These are phyloP conservation scores for Hecatera dysodea DNA, from an alignment of 2,888 invertebrate species.

Conservation along the genomic window DNA sequence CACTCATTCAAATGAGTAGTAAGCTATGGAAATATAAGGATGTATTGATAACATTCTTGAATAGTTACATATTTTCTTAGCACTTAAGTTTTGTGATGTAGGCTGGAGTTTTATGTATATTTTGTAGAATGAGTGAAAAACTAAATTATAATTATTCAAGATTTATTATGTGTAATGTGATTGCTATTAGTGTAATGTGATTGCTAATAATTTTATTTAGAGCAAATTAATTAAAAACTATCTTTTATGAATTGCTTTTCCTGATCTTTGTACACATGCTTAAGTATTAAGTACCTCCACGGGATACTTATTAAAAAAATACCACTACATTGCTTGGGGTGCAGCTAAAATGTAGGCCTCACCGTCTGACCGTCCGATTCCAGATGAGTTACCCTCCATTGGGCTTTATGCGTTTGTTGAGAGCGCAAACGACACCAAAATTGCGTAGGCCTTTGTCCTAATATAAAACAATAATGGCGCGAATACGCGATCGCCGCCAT, in stretches of 20 bases:
- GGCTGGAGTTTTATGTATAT: conserved; percentile 9
- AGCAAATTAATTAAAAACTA: conserved; percentile 10
- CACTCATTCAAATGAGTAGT: background rate
- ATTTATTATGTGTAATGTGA: conserved; percentile 9
- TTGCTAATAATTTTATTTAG: conserved; percentile 18
- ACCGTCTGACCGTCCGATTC: background rate
- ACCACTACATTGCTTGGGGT: background rate
- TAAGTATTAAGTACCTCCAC: conserved; percentile 2
- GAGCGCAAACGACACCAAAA: no score
- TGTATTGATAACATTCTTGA: background rate
- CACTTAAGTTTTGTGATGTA: background rate
- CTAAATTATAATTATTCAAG: conserved; percentile 24
- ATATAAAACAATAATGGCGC: no score
- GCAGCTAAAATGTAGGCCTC: background rate
- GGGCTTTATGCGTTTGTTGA: no score
- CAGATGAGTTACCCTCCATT: no score
- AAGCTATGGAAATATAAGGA: background rate
- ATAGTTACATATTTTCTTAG: background rate
- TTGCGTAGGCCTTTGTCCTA: no score
- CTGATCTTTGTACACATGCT: background rate
- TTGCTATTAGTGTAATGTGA: background rate
- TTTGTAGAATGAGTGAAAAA: conserved; percentile 18
- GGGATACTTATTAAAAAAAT: background rate
- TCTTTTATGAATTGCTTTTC: conserved; percentile 28
- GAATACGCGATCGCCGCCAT: no score